Conservation (phyloP, 2,888 invertebrate species). For the Scaptomyza flava region DNA sequence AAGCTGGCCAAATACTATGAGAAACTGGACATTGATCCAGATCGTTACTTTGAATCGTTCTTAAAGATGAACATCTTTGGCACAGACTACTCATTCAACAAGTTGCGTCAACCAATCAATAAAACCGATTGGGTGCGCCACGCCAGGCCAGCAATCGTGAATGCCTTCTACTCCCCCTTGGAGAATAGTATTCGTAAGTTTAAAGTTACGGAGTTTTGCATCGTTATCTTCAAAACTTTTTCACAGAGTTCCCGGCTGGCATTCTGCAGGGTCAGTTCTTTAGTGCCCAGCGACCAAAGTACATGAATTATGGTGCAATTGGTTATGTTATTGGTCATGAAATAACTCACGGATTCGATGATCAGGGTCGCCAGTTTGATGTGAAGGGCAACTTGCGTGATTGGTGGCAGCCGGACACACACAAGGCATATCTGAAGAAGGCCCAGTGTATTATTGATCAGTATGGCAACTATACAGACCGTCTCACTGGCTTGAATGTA, state of each 20-base stretch:
- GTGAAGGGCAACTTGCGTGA: slow-evolving; percentile 95
- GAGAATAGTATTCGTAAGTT: slow-evolving; percentile 95
- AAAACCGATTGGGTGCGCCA: slow-evolving; percentile 94
- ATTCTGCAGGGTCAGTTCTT: slow-evolving; percentile 97
- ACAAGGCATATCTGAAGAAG: slow-evolving; percentile 91
- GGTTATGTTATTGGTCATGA: slow-evolving; percentile 97
- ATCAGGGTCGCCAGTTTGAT: slow-evolving; percentile 96
- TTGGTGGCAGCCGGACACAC: slow-evolving; percentile 96
- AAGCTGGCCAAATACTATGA: slow-evolving; percentile 92
- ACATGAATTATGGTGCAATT: slow-evolving; percentile 96
- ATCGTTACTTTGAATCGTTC: slow-evolving; percentile 90
- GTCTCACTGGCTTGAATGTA: slow-evolving; percentile 87
- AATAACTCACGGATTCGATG: slow-evolving; percentile 95
- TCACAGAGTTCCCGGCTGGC: slow-evolving; percentile 95
- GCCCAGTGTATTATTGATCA: slow-evolving; percentile 97
- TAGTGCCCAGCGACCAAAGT: slow-evolving; percentile 93
- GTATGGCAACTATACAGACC: slow-evolving; percentile 95
- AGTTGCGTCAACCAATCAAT: slow-evolving; percentile 91
- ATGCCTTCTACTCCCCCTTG: slow-evolving; percentile 93
- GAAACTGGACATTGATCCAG: slow-evolving; percentile 89
- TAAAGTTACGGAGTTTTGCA: neutral
- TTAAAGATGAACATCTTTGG: slow-evolving; percentile 92
- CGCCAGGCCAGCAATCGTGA: slow-evolving; percentile 93
- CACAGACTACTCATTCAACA: slow-evolving; percentile 91
- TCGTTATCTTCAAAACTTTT: no score